Evolutionary conservation across 2,797 vertebrate genomes (phyloP).

Genomic region (Geotrypetes seraphini): DNA sequence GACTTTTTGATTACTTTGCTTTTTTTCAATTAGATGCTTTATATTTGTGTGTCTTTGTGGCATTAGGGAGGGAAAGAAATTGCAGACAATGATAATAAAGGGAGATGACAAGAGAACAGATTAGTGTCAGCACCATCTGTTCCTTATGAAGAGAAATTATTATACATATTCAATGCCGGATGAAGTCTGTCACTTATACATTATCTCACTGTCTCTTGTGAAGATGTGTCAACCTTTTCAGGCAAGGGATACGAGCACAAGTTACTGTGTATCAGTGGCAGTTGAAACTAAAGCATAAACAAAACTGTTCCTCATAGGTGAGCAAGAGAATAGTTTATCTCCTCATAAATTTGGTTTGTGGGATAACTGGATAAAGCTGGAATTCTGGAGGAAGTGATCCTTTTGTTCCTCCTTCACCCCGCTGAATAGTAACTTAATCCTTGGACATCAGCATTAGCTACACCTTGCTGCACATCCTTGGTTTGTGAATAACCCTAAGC

Average conservation of each 20-base stretch:
- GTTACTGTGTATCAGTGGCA: conserved; percentile 18
- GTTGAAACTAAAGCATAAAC: conserved; percentile 25
- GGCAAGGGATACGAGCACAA: conserved; percentile 21
- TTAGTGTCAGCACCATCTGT: conserved; percentile 35
- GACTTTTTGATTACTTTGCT: conserved; percentile 48
- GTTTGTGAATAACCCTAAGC: no score
- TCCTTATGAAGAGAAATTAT: conserved; percentile 39
- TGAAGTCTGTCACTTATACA: conserved; percentile 43
- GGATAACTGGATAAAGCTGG: conserved; percentile 27
- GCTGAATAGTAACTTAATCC: no score
- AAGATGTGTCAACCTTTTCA: conserved; percentile 31
- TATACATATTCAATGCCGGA: conserved; percentile 33
- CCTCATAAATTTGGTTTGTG: conserved; percentile 35
- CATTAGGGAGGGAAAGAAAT: conserved; percentile 21
- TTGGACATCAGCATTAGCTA: no score
- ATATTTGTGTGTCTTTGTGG: conserved; percentile 26
- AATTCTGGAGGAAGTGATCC: no score
- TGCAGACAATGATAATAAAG: conserved; percentile 38
- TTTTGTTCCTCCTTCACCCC: no score
- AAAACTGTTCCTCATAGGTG: conserved; percentile 15
- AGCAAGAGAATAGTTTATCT: conserved; percentile 9
- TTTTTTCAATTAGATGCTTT: conserved; percentile 44
- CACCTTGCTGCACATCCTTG: no score
- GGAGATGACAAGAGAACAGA: conserved; percentile 39
- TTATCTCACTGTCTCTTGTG: conserved; percentile 24